Evolutionary conservation across 2,888 invertebrate genomes (phyloP).

Genomic region (Clusia tigrina): DNA sequence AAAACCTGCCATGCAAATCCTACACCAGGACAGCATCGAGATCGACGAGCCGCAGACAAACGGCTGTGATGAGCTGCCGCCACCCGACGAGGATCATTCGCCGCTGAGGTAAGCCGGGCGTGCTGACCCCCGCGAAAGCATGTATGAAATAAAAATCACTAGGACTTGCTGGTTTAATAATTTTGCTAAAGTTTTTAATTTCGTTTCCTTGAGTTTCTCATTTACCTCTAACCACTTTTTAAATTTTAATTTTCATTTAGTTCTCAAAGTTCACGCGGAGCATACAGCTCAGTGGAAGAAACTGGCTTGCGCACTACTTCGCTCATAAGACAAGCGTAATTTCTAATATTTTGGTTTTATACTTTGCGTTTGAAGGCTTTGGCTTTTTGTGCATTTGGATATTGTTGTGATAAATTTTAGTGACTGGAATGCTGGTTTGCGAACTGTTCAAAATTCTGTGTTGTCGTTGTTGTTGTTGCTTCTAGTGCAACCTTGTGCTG

Average conservation of each 20-base stretch:
- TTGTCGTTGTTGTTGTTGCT: too few species aligned
- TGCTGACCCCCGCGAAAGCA: neutral
- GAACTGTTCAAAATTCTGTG: neutral
- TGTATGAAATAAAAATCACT: neutral
- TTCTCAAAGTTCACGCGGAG: slow-evolving; percentile 45
- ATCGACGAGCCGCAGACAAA: slow-evolving; percentile 63
- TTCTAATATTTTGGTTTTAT: slow-evolving; percentile 37
- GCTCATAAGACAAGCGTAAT: slow-evolving; percentile 54
- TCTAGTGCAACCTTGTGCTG: too few species aligned
- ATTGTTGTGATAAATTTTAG: neutral
- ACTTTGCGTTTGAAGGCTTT: slow-evolving; percentile 23
- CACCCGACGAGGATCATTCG: slow-evolving; percentile 54
- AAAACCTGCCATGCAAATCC: slow-evolving; percentile 42
- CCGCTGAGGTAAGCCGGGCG: slow-evolving; percentile 4
- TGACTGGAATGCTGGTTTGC: neutral
- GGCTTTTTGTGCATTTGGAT: slow-evolving; percentile 20
- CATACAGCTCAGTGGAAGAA: slow-evolving; percentile 46
- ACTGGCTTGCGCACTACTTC: slow-evolving; percentile 47
- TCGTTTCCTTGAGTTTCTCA: neutral
- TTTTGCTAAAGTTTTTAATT: slow-evolving; percentile 18
- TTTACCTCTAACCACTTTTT: slow-evolving; percentile 13
- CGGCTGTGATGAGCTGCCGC: slow-evolving; percentile 59
- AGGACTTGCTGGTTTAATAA: neutral
- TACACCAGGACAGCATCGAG: slow-evolving; percentile 62
- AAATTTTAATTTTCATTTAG: slow-evolving; percentile 37